Base-by-base conservation (phyloP, 1,140 invertebrate species). In the Zaprionus ghesquierei region DNA sequence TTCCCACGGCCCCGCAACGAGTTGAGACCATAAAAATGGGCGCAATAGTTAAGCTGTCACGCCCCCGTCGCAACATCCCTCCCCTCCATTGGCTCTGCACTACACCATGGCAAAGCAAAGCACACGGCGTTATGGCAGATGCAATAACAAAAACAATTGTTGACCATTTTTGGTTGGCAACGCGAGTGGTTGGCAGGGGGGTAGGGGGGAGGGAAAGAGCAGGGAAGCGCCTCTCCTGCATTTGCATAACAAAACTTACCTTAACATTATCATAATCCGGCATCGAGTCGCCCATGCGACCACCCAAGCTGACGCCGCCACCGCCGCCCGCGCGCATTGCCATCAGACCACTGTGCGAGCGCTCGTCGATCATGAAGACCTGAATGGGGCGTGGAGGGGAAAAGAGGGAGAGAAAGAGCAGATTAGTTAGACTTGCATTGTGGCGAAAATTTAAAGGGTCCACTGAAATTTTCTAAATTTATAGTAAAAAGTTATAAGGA, bases 261-360 rank as follows among this genome's bases (percentile, higher is more conserved):
- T 94, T 93, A 69, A 94, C 91, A 81, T 94, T 93, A 72, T 94
- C 94, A 90, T 93, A 94, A 91, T 94, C 92, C 56, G 92, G 92
- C 80, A 92, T 90, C 65, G 91, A 92, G 79, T 92, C 91, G 51
- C 91, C 89, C 58, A 92, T 76, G 60, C 91, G 90, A 56, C 81
- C 92, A 70, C 72, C 80, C 77, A 84, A 65, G 51, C 79, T 72
- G 63, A 60, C 71, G 1, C 81, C 81, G 15, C 81, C 81, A 2
- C 82, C 82, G 60, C 82, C 71, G 80, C 84, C 41, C 80, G 92
- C 76, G 69, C 91, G 41, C 92, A 81, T 72, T 5, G 75, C 79
- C 74, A 82, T 78, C 79, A 91, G 70, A 29, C 90, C 89, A 35
- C 86, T 81, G 73, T 64, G 92, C 55, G 80, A 86, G 75, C 53